Evolutionary conservation across 2,888 invertebrate genomes (phyloP).

Genomic region (Tetanocera ferruginea): DNA sequence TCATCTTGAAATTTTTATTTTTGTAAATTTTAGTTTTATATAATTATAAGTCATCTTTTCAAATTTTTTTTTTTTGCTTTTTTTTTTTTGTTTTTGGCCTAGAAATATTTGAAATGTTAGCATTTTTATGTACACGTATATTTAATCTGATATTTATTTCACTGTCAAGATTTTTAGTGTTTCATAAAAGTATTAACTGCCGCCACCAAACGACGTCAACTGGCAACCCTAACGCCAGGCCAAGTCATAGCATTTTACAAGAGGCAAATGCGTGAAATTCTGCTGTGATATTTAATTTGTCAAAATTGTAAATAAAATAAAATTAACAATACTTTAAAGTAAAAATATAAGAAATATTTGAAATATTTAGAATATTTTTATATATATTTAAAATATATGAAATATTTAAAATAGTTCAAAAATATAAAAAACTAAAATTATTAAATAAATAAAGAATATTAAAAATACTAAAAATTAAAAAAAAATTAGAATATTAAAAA

Average conservation of each 20-base stretch:
- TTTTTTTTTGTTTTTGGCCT: not conserved
- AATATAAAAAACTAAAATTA: too few species aligned
- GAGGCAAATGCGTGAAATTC: slow-evolving; percentile 29
- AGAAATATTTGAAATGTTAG: not conserved
- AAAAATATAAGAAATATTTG: too few species aligned
- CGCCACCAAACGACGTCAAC: not conserved
- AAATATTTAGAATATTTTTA: too few species aligned
- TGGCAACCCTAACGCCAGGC: slow-evolving; percentile 16
- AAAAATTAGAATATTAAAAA: too few species aligned
- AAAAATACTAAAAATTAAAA: too few species aligned
- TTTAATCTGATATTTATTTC: not conserved
- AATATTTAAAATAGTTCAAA: too few species aligned
- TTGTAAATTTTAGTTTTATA: not conserved
- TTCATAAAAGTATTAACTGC: slow-evolving; percentile 8
- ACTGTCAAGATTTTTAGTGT: slow-evolving; percentile 26
- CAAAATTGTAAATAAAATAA: not conserved
- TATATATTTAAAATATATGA: too few species aligned
- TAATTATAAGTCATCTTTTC: not conserved
- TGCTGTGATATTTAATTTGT: not conserved
- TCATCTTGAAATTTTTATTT: not conserved
- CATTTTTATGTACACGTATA: not conserved
- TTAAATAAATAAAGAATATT: too few species aligned
- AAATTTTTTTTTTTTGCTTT: not conserved
- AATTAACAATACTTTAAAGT: too few species aligned
- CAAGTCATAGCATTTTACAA: too few species aligned